Conservation (phyloP, 2,888 invertebrate genomes). For the Heterodera filipjevi region DNA sequence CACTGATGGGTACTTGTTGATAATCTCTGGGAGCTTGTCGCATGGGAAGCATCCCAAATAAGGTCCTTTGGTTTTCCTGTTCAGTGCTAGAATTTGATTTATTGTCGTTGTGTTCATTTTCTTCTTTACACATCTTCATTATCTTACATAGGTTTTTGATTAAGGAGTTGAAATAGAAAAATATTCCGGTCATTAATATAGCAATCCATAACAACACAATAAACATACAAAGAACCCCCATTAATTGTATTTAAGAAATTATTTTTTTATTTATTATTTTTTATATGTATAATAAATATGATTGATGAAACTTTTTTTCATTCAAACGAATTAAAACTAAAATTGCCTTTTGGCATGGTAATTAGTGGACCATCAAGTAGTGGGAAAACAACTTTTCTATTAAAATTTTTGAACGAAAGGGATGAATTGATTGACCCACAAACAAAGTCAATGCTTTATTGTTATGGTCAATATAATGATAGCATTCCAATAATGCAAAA, state of each 20-base stretch:
- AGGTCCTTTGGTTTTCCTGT: not conserved
- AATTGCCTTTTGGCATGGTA: not conserved
- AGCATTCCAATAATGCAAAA: not conserved
- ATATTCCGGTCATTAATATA: not conserved
- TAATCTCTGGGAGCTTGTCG: not conserved
- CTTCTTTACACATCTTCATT: not conserved
- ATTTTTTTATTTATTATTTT: not conserved
- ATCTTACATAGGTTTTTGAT: not conserved
- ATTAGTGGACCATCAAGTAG: not conserved
- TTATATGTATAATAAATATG: not conserved
- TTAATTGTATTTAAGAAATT: not conserved
- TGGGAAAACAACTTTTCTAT: not conserved
- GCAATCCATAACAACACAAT: not conserved
- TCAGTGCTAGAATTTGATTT: not conserved
- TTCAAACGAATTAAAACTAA: not conserved
- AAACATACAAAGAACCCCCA: not conserved
- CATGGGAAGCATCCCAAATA: not conserved
- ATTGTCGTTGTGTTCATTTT: not conserved
- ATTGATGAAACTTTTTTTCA: not conserved
- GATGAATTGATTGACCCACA: not conserved
- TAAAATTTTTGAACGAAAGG: not conserved
- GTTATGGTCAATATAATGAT: not conserved
- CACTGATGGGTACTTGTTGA: not conserved
- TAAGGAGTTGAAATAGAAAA: not conserved
- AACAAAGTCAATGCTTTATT: not conserved